These are phyloP conservation scores for Dynastes hyllus DNA, from an alignment of 2,888 invertebrate genomes.

Conservation along the genomic window DNA sequence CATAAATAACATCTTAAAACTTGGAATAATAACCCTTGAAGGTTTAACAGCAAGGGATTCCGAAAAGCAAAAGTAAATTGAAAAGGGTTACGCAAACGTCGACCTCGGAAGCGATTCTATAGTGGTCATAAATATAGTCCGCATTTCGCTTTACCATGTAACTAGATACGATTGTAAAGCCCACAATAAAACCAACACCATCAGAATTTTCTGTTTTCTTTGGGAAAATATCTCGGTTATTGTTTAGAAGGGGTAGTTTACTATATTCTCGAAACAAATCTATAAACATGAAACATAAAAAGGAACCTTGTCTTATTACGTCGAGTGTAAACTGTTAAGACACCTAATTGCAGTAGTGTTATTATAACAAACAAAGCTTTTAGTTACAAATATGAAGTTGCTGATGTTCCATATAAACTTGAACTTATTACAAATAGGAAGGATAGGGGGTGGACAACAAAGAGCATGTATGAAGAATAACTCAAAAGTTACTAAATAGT, in stretches of 20 bases:
- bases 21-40: slow-evolving; percentile 54
- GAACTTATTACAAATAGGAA: too few relatives aligned
- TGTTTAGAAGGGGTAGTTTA: not conserved
- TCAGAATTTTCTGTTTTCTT: slow-evolving; percentile 31
- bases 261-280: not conserved
- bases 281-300: not conserved
- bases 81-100: slow-evolving; percentile 62
- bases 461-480: too few relatives aligned
- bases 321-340: too few relatives aligned
- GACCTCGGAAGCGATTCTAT: slow-evolving; percentile 62
- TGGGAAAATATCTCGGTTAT: slow-evolving; percentile 4
- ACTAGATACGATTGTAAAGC: slow-evolving; percentile 47
- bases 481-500: too few relatives aligned
- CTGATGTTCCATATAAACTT: too few relatives aligned
- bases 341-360: too few relatives aligned
- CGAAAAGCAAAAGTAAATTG: slow-evolving; percentile 63
- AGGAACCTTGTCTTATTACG: too few relatives aligned
- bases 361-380: too few relatives aligned
- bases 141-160: slow-evolving; percentile 61
- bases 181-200: slow-evolving; percentile 45
- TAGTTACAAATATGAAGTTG: too few relatives aligned
- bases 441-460: too few relatives aligned
- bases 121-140: slow-evolving; percentile 64
- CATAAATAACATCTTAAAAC: slow-evolving; percentile 57
- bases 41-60: slow-evolving; percentile 56